Conservation (phyloP, 2,888 invertebrate species). For the Yponomeuta evonymella region DNA sequence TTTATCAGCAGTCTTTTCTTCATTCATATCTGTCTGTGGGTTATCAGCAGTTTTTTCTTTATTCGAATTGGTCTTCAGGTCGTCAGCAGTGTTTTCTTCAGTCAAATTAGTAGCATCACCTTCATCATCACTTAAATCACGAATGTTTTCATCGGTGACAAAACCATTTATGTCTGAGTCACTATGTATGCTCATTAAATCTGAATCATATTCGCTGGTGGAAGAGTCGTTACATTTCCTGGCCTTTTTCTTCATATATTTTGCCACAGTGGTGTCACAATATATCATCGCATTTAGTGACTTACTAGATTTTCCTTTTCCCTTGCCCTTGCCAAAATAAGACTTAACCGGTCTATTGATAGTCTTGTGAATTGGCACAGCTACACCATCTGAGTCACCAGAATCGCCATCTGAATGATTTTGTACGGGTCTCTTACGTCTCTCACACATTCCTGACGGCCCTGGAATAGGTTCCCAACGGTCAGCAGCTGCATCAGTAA, state of each 20-base stretch:
- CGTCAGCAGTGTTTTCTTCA: no score
- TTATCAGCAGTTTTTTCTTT: no score
- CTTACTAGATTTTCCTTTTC: conserved; percentile 6
- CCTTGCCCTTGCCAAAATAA: conserved; percentile 12
- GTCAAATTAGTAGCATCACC: conserved; percentile 6
- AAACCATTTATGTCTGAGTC: conserved; percentile 11
- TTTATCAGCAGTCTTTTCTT: no score
- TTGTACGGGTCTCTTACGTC: conserved; percentile 8
- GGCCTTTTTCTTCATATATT: conserved; percentile 11
- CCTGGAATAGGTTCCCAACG: conserved; percentile 2
- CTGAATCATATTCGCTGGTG: conserved; percentile 11
- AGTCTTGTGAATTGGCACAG: conserved; percentile 12
- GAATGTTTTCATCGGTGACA: conserved; percentile 8
- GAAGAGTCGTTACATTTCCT: conserved; percentile 11
- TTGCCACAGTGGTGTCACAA: conserved; percentile 11
- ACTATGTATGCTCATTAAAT: conserved; percentile 13
- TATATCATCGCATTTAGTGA: conserved; percentile 4
- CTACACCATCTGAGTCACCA: conserved; percentile 6
- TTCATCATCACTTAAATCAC: conserved; percentile 9
- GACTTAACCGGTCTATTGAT: conserved; percentile 11
- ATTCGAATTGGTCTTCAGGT: no score
- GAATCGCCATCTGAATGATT: conserved; percentile 5
- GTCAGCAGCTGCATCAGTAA: not conserved
- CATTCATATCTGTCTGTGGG: no score
- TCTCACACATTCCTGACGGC: conserved; percentile 6